Percentiles rank a stretch among this genome's conserved stretches.
Conservation (phyloP, 2,888 invertebrate genomes). For the Nephrotoma guestfalica region DNA sequence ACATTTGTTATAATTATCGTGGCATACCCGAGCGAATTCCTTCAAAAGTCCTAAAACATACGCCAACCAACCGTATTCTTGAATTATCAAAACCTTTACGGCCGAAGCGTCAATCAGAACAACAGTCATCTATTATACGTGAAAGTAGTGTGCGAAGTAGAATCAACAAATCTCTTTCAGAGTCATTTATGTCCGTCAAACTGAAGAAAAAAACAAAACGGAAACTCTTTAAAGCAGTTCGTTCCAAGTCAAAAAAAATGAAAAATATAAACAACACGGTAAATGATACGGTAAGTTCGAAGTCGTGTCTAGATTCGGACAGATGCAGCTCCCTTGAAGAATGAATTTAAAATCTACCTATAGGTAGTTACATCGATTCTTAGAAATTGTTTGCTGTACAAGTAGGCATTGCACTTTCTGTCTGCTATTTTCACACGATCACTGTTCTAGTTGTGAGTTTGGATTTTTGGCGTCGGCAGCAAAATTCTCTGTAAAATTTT, state of each 20-base stretch:
- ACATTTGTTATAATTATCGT: background rate
- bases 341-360: too few species aligned
- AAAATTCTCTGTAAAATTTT: background rate
- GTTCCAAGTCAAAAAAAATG: too few species aligned
- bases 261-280: too few species aligned
- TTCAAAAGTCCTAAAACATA: background rate
- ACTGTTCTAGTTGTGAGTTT: background rate
- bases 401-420: background rate
- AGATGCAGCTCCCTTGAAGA: too few species aligned
- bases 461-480: background rate
- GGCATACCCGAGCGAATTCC: background rate
- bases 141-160: too few species aligned
- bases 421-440: background rate
- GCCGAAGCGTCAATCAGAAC: background rate
- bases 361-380: background rate
- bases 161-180: too few species aligned
- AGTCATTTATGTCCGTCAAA: too few species aligned
- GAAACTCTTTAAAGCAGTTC: too few species aligned
- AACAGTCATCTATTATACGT: background rate
- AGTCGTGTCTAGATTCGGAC: too few species aligned
- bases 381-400: background rate
- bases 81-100: background rate
- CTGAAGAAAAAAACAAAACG: too few species aligned
- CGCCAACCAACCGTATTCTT: background rate
- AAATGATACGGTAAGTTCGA: too few species aligned